Percentiles rank a stretch among this genome's conserved stretches.
Evolutionary conservation across 2,797 vertebrate species (phyloP).

Genomic region (Threskiornis aethiopicus): DNA sequence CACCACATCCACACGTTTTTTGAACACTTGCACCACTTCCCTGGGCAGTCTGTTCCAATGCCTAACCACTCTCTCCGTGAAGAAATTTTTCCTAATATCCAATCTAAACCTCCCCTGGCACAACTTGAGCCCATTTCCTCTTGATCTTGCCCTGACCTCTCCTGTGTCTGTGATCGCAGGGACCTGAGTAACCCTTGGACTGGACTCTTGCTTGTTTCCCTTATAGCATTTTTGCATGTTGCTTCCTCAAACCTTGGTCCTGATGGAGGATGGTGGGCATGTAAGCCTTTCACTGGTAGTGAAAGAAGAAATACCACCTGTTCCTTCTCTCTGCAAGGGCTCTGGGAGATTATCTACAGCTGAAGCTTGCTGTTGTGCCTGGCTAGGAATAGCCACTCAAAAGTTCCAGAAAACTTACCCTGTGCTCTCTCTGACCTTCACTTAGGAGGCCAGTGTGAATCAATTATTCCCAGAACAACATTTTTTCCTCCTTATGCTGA

Average conservation of each 20-base stretch:
- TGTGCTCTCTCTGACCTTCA: neutral
- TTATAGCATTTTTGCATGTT: neutral
- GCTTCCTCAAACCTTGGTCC: neutral
- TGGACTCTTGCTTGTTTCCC: neutral
- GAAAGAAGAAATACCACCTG: neutral
- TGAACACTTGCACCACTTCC: too few relatives aligned
- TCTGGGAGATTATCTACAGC: neutral
- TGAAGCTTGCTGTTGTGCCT: neutral
- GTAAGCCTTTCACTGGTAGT: neutral
- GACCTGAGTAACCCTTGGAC: neutral
- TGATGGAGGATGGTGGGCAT: neutral
- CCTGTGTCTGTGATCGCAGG: fast-evolving
- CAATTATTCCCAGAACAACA: neutral
- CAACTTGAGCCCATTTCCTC: too few relatives aligned
- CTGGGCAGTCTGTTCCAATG: too few relatives aligned
- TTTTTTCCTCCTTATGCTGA: neutral
- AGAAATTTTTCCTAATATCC: too few relatives aligned
- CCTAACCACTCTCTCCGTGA: too few relatives aligned
- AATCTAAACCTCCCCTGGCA: too few relatives aligned
- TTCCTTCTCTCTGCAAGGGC: neutral
- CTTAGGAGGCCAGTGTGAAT: neutral
- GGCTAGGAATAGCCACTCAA: neutral
- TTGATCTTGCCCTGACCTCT: neutral
- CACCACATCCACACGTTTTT: too few relatives aligned
- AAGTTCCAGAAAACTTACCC: neutral